Evolutionary conservation across 2,113 vertebrate genomes (phyloP).

Genomic region (Tenebrosternarchus preto): DNA sequence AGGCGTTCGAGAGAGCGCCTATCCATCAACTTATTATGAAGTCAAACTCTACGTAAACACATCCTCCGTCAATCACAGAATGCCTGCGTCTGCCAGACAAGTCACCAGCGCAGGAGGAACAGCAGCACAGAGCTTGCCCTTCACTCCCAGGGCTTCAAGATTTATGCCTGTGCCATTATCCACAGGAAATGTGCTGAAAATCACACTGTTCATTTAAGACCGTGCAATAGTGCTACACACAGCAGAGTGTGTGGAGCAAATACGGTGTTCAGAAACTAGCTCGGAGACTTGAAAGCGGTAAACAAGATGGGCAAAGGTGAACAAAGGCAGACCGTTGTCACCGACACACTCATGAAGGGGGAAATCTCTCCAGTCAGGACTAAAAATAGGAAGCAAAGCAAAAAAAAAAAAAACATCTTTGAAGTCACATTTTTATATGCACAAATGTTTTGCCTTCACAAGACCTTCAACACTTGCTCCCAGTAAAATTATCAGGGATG

Average conservation of each 20-base stretch:
- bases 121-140: not conserved
- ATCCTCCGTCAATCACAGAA: not conserved
- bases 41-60: not conserved
- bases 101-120: not conserved
- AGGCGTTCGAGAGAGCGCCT: no score
- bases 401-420: no score
- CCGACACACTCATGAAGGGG: not conserved
- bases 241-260: not conserved
- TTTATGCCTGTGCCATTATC: not conserved
- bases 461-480: no score
- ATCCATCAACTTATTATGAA: not conserved
- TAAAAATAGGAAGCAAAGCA: no score
- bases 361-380: no score
- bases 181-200: not conserved
- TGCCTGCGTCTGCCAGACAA: not conserved
- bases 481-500: no score
- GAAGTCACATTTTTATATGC: no score
- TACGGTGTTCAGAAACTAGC: not conserved
- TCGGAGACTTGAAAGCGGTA: not conserved
- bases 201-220: not conserved
- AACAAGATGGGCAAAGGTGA: not conserved
- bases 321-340: not conserved
- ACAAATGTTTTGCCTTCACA: no score
- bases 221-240: no score
- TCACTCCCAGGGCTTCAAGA: not conserved